Percentiles rank a stretch among this genome's conserved stretches.
These are phyloP conservation scores for Luperina nickerlii DNA, from an alignment of 2,888 invertebrate genomes.

Conservation along the genomic window DNA sequence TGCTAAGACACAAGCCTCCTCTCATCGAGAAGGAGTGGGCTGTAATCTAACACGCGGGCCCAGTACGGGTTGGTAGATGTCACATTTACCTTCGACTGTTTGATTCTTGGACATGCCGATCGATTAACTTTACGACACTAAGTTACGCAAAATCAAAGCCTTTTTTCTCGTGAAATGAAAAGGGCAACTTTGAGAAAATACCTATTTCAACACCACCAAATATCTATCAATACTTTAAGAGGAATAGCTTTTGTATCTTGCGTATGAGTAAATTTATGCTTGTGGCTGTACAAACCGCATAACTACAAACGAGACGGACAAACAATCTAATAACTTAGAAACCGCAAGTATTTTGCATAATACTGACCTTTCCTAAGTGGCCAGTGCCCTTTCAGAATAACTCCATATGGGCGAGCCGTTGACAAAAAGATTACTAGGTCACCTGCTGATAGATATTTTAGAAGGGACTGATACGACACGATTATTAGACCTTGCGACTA, in stretches of 20 bases:
- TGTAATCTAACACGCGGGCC: neutral
- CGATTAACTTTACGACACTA: neutral
- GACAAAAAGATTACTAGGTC: slow-evolving; percentile 67
- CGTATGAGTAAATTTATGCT: neutral
- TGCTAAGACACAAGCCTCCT: neutral
- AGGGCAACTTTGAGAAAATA: neutral
- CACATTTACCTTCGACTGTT: neutral
- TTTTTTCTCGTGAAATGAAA: neutral
- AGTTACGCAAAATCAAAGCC: neutral
- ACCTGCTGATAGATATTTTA: slow-evolving; percentile 45
- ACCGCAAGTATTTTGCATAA: slow-evolving; percentile 59
- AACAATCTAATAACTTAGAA: slow-evolving; percentile 47
- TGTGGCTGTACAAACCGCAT: neutral
- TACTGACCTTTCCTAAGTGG: slow-evolving; percentile 64
- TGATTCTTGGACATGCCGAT: neutral
- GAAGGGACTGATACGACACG: slow-evolving; percentile 29
- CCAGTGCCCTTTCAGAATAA: slow-evolving; percentile 68
- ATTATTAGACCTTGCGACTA: neutral
- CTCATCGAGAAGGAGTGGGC: neutral
- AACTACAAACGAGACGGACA: neutral
- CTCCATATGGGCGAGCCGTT: slow-evolving; percentile 54
- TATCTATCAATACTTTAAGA: neutral
- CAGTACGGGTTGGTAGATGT: neutral
- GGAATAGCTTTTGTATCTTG: neutral
- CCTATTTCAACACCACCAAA: neutral